phyloP scores from a whole-genome alignment of 1,140 invertebrate species.

The Macrotrachela quadricornifera region DNA sequence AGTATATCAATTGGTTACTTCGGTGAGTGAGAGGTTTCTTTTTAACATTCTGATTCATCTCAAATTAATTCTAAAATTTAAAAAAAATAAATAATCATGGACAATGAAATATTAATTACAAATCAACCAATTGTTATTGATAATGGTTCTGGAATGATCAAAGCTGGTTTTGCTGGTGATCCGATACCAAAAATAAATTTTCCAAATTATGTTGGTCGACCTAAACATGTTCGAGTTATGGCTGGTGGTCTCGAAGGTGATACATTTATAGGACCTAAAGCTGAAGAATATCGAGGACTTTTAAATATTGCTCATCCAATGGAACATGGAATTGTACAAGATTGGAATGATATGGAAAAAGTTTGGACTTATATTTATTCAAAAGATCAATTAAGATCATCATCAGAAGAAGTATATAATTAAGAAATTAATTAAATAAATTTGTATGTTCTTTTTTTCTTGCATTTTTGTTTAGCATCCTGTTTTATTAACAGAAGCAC shows the following conservation, averaged over 20 bases:
- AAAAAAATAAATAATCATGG: slow-evolving; percentile 11
- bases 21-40: too few species aligned
- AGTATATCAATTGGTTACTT: too few species aligned
- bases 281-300: slow-evolving; percentile 70
- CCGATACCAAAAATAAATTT: slow-evolving; percentile 97
- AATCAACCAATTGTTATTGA: slow-evolving; percentile 99
- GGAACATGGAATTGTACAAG: slow-evolving; percentile 96
- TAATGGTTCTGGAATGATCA: slow-evolving; percentile 96
- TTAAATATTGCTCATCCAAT: slow-evolving; percentile 89
- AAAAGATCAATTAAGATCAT: slow-evolving; percentile 77
- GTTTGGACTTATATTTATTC: slow-evolving; percentile 96
- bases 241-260: slow-evolving; percentile 92
- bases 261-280: slow-evolving; percentile 48
- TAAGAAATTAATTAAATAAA: too few species aligned
- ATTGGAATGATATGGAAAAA: slow-evolving; percentile 99
- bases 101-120: slow-evolving; percentile 50
- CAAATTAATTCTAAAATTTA: too few species aligned
- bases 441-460: neutral
- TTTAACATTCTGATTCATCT: too few species aligned
- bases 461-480: slow-evolving; percentile 50
- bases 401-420: slow-evolving; percentile 63
- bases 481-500: slow-evolving; percentile 87
- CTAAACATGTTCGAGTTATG: slow-evolving; percentile 95
- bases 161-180: slow-evolving; percentile 97
- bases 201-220: slow-evolving; percentile 90